Percentiles rank a stretch among this genome's conserved stretches.
phyloP scores from a whole-genome alignment of 2,797 vertebrate genomes.

The Huso huso region DNA sequence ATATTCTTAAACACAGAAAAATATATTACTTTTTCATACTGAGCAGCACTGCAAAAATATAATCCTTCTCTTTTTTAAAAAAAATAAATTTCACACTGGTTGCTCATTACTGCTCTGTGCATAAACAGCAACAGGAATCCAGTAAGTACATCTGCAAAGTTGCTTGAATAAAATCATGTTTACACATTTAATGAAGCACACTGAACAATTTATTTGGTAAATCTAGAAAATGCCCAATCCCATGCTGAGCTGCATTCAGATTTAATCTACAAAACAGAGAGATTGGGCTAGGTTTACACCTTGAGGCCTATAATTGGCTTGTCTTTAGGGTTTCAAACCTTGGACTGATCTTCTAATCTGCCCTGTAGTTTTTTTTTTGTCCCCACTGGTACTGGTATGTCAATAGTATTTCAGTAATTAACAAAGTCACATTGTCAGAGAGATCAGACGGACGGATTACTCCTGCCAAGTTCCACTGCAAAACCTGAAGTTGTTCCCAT shows the following conservation, averaged over 20 bases:
- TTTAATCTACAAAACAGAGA: constrained; percentile 9
- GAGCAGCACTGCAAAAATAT: too few relatives aligned
- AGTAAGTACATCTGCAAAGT: too few relatives aligned
- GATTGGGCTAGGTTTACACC: constrained; percentile 17
- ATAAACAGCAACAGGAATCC: too few relatives aligned
- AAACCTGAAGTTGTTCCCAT: constrained; percentile 31
- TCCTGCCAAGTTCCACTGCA: constrained; percentile 7
- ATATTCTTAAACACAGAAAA: too few relatives aligned
- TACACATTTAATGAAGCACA: too few relatives aligned
- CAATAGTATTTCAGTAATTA: constrained; percentile 33
- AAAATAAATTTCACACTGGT: too few relatives aligned
- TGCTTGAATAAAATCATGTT: too few relatives aligned
- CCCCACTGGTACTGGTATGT: constrained; percentile 34
- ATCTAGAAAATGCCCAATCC: neutral
- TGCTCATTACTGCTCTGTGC: too few relatives aligned
- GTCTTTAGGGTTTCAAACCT: constrained; percentile 30
- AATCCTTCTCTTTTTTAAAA: too few relatives aligned
- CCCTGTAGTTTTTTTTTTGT: constrained; percentile 24
- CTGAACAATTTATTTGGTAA: too few relatives aligned
- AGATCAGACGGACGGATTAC: constrained; percentile 6
- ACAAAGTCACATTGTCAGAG: neutral
- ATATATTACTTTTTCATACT: too few relatives aligned
- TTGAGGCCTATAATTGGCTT: constrained; percentile 31
- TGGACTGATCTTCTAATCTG: constrained; percentile 37
- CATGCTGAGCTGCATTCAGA: constrained; percentile 8